Evolutionary conservation across 1,140 invertebrate species (phyloP), one percentile per base, ranked within the genome.

Genomic region (Leptinotarsa defecta): DNA sequence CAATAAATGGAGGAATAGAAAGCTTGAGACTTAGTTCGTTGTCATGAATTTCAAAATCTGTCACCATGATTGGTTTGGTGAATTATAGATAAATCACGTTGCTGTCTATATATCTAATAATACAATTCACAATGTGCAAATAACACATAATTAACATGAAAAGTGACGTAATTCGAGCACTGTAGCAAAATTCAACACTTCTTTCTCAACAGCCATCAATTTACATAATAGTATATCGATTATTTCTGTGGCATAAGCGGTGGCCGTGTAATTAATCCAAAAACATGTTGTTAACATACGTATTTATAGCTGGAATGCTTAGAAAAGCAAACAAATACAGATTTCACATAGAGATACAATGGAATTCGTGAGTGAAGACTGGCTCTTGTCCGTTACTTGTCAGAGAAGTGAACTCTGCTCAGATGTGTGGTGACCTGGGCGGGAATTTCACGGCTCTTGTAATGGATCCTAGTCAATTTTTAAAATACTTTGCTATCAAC

Each of bases 261-360:
- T 57, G 52, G 52, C n/a, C 52, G n/a, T 17, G 52, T 57, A 57
- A 57, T 57, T 57, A 57, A 57, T 15, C n/a, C 52, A 15, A 57
- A 57, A 57, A 57, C 65, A 43, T 43, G 22, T 43, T 24, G 27
- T 43, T 43, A 27, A 68, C 24, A 27, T 34, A 68, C 65, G 65
- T 80, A 78, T 80, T 77, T 80, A 79, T 76, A 77, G 77, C 61
- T 67, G 80, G 77, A 77, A 80, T 76, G 78, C 76, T 76, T 78
- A 76, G 76, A 80, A 80, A 81, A 79, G 77, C 77, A 81, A 80
- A 81, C 77, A 80, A 78, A 81, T 80, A 78, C 76, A 80, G 80
- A 81, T 80, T 81, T 81, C 80, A 80, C 80, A 81, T 81, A 74
- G 76, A 81, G 80, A 81, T 81, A 80, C 80, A 79, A 80, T 79